Evolutionary conservation across 2,113 vertebrate genomes (phyloP).

Genomic region (Tetraodon nigroviridis): DNA sequence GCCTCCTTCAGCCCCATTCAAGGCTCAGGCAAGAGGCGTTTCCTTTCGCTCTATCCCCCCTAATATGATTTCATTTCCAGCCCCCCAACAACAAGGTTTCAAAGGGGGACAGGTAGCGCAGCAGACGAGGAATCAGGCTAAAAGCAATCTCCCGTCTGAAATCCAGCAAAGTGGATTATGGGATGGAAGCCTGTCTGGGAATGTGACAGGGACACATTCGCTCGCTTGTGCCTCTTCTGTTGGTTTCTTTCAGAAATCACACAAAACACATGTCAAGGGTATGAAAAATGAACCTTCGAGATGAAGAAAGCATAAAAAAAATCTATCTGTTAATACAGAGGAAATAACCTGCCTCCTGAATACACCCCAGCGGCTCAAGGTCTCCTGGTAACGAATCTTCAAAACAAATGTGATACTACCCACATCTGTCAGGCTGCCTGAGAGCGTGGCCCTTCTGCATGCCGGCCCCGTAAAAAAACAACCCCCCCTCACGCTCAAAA

Average conservation of each 20-base stretch:
- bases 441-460: not conserved
- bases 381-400: constrained; percentile 52
- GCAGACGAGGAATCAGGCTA: constrained; percentile 26
- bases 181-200: constrained; percentile 43
- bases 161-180: constrained; percentile 59
- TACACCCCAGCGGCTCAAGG: constrained; percentile 26
- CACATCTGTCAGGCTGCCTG: constrained; percentile 11
- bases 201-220: constrained; percentile 33
- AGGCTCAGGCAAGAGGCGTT: constrained; percentile 39
- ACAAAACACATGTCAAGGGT: constrained; percentile 31
- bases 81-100: constrained; percentile 50
- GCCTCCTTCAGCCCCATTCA: constrained; percentile 39
- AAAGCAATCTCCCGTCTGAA: constrained; percentile 55
- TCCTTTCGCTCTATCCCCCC: constrained; percentile 35
- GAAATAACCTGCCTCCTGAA: constrained; percentile 34
- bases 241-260: constrained; percentile 39
- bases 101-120: constrained; percentile 56
- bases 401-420: constrained; percentile 39
- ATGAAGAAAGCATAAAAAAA: constrained; percentile 5
- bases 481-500: too few species aligned
- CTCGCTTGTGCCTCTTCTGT: constrained; percentile 19
- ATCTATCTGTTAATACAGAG: constrained; percentile 3
- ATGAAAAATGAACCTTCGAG: constrained; percentile 16
- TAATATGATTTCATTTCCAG: constrained; percentile 64
- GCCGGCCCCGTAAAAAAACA: too few species aligned